These are phyloP conservation scores for Eulemur macaco DNA, from an alignment of 2,113 vertebrate genomes.

Conservation along the genomic window DNA sequence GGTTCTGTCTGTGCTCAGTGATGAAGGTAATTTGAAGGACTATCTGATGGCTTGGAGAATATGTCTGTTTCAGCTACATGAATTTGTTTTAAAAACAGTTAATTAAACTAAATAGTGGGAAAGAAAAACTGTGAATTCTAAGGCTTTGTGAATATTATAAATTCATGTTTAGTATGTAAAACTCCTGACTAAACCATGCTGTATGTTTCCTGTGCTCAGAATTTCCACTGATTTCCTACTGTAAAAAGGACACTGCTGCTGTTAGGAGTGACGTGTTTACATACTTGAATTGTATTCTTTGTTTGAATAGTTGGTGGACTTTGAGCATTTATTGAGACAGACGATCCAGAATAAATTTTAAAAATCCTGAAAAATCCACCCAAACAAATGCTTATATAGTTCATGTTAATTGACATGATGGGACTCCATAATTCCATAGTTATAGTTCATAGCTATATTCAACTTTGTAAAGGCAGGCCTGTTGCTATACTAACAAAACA, in stretches of 20 bases:
- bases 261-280: not conserved
- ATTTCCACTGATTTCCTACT: not conserved
- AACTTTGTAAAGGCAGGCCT: not conserved
- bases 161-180: not conserved
- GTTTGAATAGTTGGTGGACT: not conserved
- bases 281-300: not conserved
- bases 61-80: not conserved
- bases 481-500: too few species aligned
- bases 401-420: not conserved
- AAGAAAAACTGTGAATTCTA: not conserved
- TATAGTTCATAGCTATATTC: not conserved
- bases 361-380: not conserved
- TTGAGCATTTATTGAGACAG: not conserved
- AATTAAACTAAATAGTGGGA: conserved; percentile 31
- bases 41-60: not conserved
- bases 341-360: not conserved
- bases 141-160: not conserved
- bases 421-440: not conserved
- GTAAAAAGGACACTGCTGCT: not conserved
- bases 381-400: not conserved
- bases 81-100: conserved; percentile 20
- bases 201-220: not conserved
- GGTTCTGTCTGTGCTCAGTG: not conserved
- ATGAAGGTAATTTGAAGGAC: conserved; percentile 6
- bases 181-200: not conserved